Base-by-base conservation (phyloP, 1,140 invertebrate genomes). In the Philotrypesis tridentata region DNA sequence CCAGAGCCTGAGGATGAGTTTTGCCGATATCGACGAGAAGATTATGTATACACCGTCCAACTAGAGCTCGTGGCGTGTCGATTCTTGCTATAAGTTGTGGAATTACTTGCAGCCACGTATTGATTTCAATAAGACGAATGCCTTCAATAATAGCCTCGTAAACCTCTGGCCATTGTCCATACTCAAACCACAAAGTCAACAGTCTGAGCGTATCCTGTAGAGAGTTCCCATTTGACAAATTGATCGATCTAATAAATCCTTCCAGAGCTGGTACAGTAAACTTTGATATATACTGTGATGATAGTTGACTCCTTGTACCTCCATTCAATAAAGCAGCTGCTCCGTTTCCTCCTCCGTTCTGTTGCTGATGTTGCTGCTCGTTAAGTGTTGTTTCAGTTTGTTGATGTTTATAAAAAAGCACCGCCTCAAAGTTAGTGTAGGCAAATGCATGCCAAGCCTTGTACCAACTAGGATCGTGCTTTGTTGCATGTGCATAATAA, bases 101-200 rank as follows among this genome's bases (percentile, higher is more conserved):
- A 85, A 99, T 99, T 0, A 99, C 98, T 94, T 99, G 98, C 1
- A 99, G 92, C 99, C 99, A 99, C 14, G 98, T 99, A 87, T 99
- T 98, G 79, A 99, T 98, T 87, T 99, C 97, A 40, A 99, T 98
- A 0, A 95, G 94, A 84, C 97, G 95, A 65, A 99, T 96, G 0
- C 98, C 98, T 84, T 99, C 98, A 0, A 96, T 94, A 23, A 99
- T 94, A 0, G 97, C 97, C 79, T 99, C 97, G 88, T 98, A 96
- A 0, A 99, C 98, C 88, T 98, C 97, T 0, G 96, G 94, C 92
- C 96, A 95, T 83, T 99, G 97, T 0, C 98, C 98, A 87, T 98
- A 97, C 87, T 99, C 97, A 88, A 99, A 99, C 97, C 97, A 99
- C 0, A 99, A 90, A 0, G 98, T 99, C 9, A 99, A 89, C 6